Conservation (phyloP, 2,888 invertebrate genomes). For the Chironomus tentans region DNA sequence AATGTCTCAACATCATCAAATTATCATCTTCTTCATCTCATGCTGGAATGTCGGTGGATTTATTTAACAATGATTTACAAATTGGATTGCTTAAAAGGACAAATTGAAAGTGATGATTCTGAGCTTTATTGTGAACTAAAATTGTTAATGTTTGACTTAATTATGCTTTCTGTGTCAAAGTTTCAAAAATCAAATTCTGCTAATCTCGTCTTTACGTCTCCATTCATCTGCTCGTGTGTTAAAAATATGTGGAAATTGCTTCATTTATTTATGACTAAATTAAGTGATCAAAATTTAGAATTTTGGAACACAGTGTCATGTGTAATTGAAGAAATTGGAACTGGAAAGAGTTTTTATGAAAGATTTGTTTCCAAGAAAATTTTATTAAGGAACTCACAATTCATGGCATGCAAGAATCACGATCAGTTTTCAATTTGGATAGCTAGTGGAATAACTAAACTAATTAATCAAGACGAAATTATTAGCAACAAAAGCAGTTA, state of each 20-base stretch:
- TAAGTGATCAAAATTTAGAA: conserved; percentile 32
- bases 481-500: conserved; percentile 37
- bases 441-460: conserved; percentile 41
- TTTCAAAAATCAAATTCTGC: conserved; percentile 40
- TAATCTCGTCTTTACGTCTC: conserved; percentile 43
- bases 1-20: conserved; percentile 32
- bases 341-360: conserved; percentile 3
- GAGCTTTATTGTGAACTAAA: conserved; percentile 30
- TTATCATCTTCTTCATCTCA: conserved; percentile 40
- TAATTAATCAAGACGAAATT: not conserved
- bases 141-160: conserved; percentile 37
- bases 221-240: conserved; percentile 50
- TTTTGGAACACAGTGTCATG: conserved; percentile 45
- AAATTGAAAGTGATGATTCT: conserved; percentile 29
- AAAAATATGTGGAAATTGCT: conserved; percentile 51
- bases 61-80: conserved; percentile 35
- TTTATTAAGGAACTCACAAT: not conserved
- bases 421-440: conserved; percentile 43
- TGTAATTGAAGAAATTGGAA: conserved; percentile 18
- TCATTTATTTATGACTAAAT: conserved; percentile 41
- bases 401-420: conserved; percentile 32
- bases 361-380: not conserved
- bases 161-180: conserved; percentile 37
- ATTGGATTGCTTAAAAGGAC: conserved; percentile 29
- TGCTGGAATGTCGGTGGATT: conserved; percentile 39